Percentiles rank a stretch among this genome's conserved stretches.
phyloP scores from a whole-genome alignment of 2,888 invertebrate genomes.

The Drosophila pegasa region DNA sequence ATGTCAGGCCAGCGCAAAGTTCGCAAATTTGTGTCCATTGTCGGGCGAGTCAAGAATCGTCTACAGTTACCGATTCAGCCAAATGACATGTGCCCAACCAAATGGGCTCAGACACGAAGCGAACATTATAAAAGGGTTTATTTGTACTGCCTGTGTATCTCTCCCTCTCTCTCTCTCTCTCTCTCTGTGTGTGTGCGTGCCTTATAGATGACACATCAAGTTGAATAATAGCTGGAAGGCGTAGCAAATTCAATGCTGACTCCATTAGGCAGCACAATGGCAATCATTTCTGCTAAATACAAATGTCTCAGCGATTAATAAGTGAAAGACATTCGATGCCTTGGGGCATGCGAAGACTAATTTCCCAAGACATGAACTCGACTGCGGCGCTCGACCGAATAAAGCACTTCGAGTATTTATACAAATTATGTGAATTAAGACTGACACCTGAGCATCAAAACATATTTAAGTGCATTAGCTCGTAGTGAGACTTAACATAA shows the following conservation, averaged over 20 bases:
- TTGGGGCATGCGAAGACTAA: slow-evolving; percentile 4
- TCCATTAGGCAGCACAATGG: slow-evolving; percentile 28
- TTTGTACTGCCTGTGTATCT: slow-evolving; percentile 24
- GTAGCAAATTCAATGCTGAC: slow-evolving; percentile 15
- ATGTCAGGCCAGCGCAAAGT: slow-evolving; percentile 46
- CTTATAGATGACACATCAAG: slow-evolving; percentile 39
- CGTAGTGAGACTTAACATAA: not conserved
- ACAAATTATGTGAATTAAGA: slow-evolving; percentile 10
- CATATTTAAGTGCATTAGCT: not conserved
- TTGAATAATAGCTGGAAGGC: slow-evolving; percentile 43
- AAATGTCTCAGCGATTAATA: slow-evolving; percentile 32
- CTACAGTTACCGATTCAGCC: slow-evolving; percentile 25
- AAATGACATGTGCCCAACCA: slow-evolving; percentile 38
- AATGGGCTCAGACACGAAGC: slow-evolving; percentile 28
- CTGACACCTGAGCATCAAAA: slow-evolving; percentile 2
- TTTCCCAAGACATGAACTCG: slow-evolving; percentile 2
- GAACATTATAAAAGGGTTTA: slow-evolving; percentile 31
- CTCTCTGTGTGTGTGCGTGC: slow-evolving; percentile 15
- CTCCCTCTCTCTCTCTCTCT: too few species aligned
- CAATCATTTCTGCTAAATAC: slow-evolving; percentile 23
- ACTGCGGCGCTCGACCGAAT: slow-evolving; percentile 2
- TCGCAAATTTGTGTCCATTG: slow-evolving; percentile 55
- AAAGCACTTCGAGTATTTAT: slow-evolving; percentile 8
- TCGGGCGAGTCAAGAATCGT: slow-evolving; percentile 22
- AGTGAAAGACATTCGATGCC: slow-evolving; percentile 33